phyloP scores from a whole-genome alignment of 2,888 invertebrate genomes.

The Thecophora atra region DNA sequence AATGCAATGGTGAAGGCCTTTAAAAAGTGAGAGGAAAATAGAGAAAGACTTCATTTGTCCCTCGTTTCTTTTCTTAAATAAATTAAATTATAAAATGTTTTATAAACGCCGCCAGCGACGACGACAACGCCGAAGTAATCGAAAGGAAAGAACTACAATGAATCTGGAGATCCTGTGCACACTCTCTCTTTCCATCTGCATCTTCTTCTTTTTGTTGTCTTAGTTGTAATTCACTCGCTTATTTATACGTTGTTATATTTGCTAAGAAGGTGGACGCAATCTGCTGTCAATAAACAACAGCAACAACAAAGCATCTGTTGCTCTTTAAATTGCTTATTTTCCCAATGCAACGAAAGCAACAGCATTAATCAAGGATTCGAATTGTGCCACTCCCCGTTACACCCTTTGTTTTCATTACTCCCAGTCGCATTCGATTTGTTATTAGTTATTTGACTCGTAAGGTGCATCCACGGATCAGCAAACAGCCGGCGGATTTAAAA shows the following conservation, averaged over 20 bases:
- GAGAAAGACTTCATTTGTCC: not conserved
- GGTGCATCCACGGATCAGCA: not conserved
- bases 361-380: not conserved
- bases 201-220: not conserved
- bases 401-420: not conserved
- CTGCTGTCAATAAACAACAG: not conserved
- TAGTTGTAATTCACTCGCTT: not conserved
- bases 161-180: not conserved
- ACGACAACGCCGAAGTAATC: slow-evolving; percentile 6
- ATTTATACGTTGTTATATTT: slow-evolving; percentile 14
- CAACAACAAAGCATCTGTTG: not conserved
- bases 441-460: not conserved
- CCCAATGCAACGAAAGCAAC: not conserved
- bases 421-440: not conserved
- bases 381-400: slow-evolving; percentile 6
- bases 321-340: slow-evolving; percentile 4
- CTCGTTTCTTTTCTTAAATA: slow-evolving; percentile 49
- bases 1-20: too few species aligned
- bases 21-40: not conserved
- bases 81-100: slow-evolving; percentile 64
- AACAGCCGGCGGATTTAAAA: slow-evolving; percentile 13
- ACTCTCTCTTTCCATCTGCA: not conserved
- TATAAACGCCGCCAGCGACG: slow-evolving; percentile 47
- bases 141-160: not conserved
- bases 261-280: slow-evolving; percentile 22